Evolutionary conservation across 1,140 invertebrate genomes (phyloP), one percentile per base, ranked within the genome.

Genomic region (Oscheius sp.): DNA sequence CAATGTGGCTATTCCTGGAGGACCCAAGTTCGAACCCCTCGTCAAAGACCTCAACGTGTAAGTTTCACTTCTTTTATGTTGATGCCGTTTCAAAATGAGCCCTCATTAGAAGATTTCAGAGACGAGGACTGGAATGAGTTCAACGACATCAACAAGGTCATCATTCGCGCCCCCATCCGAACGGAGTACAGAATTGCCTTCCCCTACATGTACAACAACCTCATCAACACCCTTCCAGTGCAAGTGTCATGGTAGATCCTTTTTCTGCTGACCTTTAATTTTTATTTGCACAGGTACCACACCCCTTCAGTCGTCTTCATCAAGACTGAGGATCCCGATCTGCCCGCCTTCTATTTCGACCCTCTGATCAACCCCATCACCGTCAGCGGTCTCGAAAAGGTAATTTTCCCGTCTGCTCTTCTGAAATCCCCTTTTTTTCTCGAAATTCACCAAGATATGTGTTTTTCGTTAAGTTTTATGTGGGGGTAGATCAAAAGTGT

Each of bases 51-150:
- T 92, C 77, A 95, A 95, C 84, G 90, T 92, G 74, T 93, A 91
- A 90, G 91, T 87, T 88, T 88, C 86, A 23, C 66, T n/a, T n/a
- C n/a, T n/a, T 76, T 46, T 73, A 28, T 77, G 7, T 65, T n/a
- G 26, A 79, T 2, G 7, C 15, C 38, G 38, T 42, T 10, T 42
- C n/a, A 15, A 59, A 59, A 15, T 59, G 29, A 23, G 20, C 13
- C 15, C 23, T 59, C 13, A 23, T 10, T 74, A 73, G 72, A 52
- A 79, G 73, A 29, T 87, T 88, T 38, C 78, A 91, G 92, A 15
- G 97, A 99, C 88, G 97, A 99, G 88, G 97, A 99, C 86, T 99
- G 97, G 97, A 99, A 99, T 88, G 97, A 99, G 86, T 99, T 99
- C 82, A 99, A 99, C 88, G 97, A 99, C 84, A 99, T 99, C 64